Evolutionary conservation across 2,797 vertebrate species (phyloP), one percentile per base, ranked within the genome.

Genomic region (Myotis myotis): DNA sequence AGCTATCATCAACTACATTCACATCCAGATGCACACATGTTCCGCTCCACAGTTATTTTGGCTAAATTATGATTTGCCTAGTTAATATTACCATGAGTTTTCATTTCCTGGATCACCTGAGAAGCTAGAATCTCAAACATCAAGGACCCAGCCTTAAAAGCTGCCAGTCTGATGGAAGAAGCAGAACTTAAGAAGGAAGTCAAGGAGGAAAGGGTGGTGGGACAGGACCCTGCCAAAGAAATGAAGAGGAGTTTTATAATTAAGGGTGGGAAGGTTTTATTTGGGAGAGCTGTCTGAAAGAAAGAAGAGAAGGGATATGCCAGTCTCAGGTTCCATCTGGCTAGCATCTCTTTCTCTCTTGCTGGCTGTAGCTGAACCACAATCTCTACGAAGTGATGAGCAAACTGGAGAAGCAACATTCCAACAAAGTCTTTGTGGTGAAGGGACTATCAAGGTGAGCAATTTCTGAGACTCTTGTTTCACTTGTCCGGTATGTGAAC

Each of bases 371-470:
- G 99, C 98, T 99, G 95, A 99, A 99, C 97, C 96, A 97, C 1
- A 98, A 98, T 91, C 98, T 99, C 49, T 98, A 99, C 7, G 98
- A 98, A 51, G 99, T 99, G 97, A 99, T 99, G 98, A 99, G 98
- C 95, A 99, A 99, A 92, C 98, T 99, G 96, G 99, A 99, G 95
- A 98, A 98, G 96, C 99, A 99, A 94, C 98, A 99, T 98, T 99
- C 99, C 57, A 98, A 99, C 96, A 99, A 99, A 94, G 98, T 98
- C 93, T 99, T 99, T 96, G 97, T 99, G 79, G 95, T 99, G 78
- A 99, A 99, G 92, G 99, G 99, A 8, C 44, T 99, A 3, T 97
- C 98, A 92, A 99, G 99, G 99, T 99, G 98, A 98, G 81, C 22
- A 8, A 6, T 64, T 51, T 71, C 51, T 25, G 53, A 16, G 47